Base-by-base conservation (phyloP, 1,140 invertebrate genomes). In the Drosophila neocordata region DNA sequence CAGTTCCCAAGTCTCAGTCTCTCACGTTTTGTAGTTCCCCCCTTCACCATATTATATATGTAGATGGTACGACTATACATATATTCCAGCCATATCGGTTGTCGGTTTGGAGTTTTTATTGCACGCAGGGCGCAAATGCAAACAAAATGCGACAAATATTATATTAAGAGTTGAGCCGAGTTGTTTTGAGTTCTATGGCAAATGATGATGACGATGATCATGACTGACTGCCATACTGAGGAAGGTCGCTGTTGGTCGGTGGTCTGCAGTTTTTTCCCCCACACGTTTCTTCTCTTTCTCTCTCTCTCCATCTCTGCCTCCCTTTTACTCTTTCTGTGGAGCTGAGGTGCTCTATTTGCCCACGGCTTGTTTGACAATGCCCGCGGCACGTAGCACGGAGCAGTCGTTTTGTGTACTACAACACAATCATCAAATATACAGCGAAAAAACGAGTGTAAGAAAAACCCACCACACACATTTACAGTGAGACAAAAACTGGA, bases 321-420 rank as follows among this genome's bases (percentile, higher is more conserved):
- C 7, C 27, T 31, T 0, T 5, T 31, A 31, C 4, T 31, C 27
- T 31, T 35, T 13, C 24, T 38, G 4, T n/a, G 8, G 38, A 13
- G 24, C 18, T 27, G 37, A 18, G 31, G n/a, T 70, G 20, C 37
- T 37, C 37, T 85, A 76, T 87, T 87, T 87, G 68, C 64, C 51
- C 79, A 76, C 67, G 67, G 83, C 78, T 87, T 87, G 82, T 87
- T 87, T 87, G 83, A 87, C 82, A 88, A 87, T 53, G 73, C 73
- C 65, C 73, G 73, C 78, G 75, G 75, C 83, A 87, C 81, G 81
- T 85, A 85, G 81, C 74, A 67, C 81, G 81, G 65, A 87, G 70
- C 81, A 85, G 77, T 83, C 79, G 76, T 72, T 58, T 85, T 85
- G 81, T 85, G 82, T 85, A 81, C 71, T 70, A 87, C 82, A 85